Conservation (phyloP, 2,888 invertebrate species). For the Trachelus troglodyta region DNA sequence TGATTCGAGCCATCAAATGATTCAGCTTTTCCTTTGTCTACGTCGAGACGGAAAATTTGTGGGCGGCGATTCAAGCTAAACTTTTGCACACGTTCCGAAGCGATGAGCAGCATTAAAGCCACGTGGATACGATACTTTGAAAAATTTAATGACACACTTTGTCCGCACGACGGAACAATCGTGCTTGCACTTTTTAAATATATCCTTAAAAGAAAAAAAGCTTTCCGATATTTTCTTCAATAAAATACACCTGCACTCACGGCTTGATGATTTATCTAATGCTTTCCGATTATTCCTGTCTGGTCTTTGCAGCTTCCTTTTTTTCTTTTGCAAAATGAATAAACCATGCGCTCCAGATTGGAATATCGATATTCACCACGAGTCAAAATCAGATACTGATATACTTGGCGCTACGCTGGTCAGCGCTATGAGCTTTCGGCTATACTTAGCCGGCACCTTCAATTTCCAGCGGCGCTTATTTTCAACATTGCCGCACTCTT, state of each 20-base stretch:
- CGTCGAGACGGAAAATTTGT: slow-evolving; percentile 17
- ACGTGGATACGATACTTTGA: not conserved
- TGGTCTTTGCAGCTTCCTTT: not conserved
- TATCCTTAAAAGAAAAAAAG: slow-evolving; percentile 2
- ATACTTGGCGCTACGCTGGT: slow-evolving; percentile 42
- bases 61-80: slow-evolving; percentile 30
- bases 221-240: not conserved
- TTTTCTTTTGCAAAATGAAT: not conserved
- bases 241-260: not conserved
- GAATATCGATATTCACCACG: slow-evolving; percentile 14
- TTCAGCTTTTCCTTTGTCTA: slow-evolving; percentile 51
- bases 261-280: not conserved
- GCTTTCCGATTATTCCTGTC: not conserved
- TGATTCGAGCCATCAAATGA: slow-evolving; percentile 36
- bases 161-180: not conserved
- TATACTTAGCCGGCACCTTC: slow-evolving; percentile 59
- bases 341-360: not conserved
- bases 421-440: slow-evolving; percentile 39
- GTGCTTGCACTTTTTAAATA: not conserved
- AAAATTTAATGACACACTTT: not conserved
- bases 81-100: slow-evolving; percentile 1
- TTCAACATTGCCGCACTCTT: slow-evolving; percentile 45
- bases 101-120: not conserved
- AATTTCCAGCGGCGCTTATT: slow-evolving; percentile 62
- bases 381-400: slow-evolving; percentile 53